These are phyloP conservation scores for Nycticryphes semicollaris DNA, from an alignment of 2,113 vertebrate genomes.

Conservation along the genomic window DNA sequence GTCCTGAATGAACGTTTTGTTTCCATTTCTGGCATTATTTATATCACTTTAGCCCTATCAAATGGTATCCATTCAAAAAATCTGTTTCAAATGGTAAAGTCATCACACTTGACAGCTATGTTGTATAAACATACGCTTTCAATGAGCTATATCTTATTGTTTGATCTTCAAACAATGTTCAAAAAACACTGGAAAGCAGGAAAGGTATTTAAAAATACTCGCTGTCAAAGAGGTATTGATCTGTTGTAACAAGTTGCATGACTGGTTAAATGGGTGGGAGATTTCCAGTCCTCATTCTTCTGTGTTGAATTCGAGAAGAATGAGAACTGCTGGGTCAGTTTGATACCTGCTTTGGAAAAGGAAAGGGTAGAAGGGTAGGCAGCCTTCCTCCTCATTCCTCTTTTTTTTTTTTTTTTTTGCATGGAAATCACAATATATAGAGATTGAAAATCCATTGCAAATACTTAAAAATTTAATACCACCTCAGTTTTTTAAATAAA, in stretches of 20 bases:
- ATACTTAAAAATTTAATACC: background rate
- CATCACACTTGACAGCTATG: background rate
- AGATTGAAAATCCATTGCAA: background rate
- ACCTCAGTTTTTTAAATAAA: background rate
- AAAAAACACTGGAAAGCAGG: background rate
- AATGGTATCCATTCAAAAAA: background rate
- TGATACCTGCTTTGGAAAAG: background rate
- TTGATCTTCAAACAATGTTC: background rate
- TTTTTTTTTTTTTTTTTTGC: background rate
- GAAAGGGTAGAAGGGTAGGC: background rate
- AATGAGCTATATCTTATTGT: background rate
- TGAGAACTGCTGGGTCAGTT: background rate
- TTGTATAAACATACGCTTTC: background rate
- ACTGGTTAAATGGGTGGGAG: background rate
- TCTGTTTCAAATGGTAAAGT: background rate
- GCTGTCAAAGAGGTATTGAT: fast-evolving
- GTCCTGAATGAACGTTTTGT: background rate
- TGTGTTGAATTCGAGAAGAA: background rate
- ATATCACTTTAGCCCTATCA: background rate
- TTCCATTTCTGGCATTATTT: background rate
- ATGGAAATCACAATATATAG: background rate
- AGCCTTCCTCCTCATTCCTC: background rate
- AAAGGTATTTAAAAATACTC: background rate
- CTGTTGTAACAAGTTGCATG: background rate
- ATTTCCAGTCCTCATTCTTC: background rate